Base-by-base conservation (phyloP, 1,140 invertebrate species). In the Drosophila watanabei region DNA sequence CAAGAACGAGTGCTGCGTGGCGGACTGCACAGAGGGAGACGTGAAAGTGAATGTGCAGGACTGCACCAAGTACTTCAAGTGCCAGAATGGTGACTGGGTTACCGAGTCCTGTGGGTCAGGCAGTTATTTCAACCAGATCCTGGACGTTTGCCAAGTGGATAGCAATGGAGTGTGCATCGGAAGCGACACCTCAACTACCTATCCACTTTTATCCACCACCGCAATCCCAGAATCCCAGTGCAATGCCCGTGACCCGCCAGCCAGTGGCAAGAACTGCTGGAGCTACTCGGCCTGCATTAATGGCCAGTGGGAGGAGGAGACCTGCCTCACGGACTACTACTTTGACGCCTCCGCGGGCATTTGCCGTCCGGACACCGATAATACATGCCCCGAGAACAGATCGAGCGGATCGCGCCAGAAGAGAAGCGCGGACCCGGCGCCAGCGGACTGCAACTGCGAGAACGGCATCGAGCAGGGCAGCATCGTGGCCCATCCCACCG, bases 1-100 rank as follows among this genome's bases (percentile, higher is more conserved):
- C 0, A 13, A 57, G 0, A 76, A 81, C 30, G 16, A 28, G 3
- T 90, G 82, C 84, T 80, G 58, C 3, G 20, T 49, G 11, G 30
- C 52, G 4, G 70, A 75, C 11, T 87, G 83, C 24, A 51, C 20
- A 0, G 62, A 77, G 4, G 70, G 46, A 7, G 45, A 57, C 0
- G 0, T 52, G 0, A 5, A 39, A 6, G 9, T 52, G 1, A 33
- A 84, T 75, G 24, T 5, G 0, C 28, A 68, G 32, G 69, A 75
- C 28, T 88, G 84, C 56, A 73, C 79, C 57, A 52, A 88, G 65
- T 89, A 78, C 45, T 69, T 49, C 13, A 24, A 39, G 10, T 87
- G 83, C 35, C 7, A 60, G n/a, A 37, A 66, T 37, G 84, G 80
- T 11, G 46, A 37, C 6, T 87, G 83, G 83, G 13, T 46, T 6